phyloP scores from a whole-genome alignment of 2,113 vertebrate genomes.

The Xyliphius kryptos region DNA sequence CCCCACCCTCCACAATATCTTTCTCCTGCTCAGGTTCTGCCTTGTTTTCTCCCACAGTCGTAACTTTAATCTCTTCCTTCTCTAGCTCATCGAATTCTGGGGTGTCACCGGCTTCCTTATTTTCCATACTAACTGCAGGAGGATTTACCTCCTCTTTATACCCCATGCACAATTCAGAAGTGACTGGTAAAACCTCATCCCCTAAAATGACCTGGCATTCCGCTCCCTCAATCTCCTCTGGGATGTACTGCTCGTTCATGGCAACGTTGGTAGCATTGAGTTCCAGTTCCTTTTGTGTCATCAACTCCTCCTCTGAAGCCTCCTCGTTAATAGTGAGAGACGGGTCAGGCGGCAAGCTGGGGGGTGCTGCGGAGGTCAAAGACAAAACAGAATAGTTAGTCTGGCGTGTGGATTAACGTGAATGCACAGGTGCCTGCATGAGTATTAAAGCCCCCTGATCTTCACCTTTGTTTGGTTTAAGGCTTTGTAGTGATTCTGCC shows the following conservation, averaged over 20 bases:
- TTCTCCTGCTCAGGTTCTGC: background rate
- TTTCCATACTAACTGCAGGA: background rate
- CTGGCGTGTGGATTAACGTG: no score
- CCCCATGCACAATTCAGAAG: background rate
- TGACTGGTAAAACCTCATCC: background rate
- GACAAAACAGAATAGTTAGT: no score
- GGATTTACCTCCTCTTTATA: background rate
- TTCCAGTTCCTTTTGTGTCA: constrained; percentile 44
- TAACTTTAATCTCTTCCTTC: background rate
- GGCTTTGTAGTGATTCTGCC: no score
- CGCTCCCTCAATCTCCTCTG: background rate
- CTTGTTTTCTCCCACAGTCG: background rate
- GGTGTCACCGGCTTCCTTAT: no score
- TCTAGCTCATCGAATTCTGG: background rate
- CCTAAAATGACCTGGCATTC: background rate
- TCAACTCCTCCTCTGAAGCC: constrained; percentile 36
- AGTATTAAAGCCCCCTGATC: no score
- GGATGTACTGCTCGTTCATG: background rate
- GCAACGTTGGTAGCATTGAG: constrained; percentile 46
- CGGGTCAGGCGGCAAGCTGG: constrained; percentile 37
- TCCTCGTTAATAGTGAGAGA: constrained; percentile 38
- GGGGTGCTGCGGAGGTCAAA: constrained; percentile 29
- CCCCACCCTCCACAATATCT: background rate
- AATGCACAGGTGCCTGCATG: no score
- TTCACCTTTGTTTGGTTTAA: no score